Base-by-base conservation (phyloP, 2,888 invertebrate species). In the Idaea biselata region DNA sequence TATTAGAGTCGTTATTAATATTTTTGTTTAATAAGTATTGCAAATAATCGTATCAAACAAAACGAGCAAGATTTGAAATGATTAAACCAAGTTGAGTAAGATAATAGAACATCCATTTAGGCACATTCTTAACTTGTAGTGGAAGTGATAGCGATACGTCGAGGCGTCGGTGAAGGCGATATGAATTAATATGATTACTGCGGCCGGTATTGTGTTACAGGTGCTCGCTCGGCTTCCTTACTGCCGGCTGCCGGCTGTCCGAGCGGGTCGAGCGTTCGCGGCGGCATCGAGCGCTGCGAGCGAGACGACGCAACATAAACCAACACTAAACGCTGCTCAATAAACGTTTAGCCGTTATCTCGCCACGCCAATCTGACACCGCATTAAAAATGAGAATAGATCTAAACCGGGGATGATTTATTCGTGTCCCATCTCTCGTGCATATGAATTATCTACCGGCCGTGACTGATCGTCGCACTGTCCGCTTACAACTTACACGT, bases 401-500 rank as follows among this genome's bases (percentile, higher is more conserved):
- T 75, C 69, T 75, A 72, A 72, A 75, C 71, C 73, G 73, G 73
- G 67, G 72, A 78, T 79, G 81, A 84, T 83, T 82, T 78, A 84
- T 85, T 78, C 67, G 70, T 69, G 79, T 78, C 77, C 77, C 79
- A 78, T 78, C 73, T 16, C 56, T 17, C 56, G 71, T 72, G 79
- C 76, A 79, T 80, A 82, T 79, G 82, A 82, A 82, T 83, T 78
- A 84, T 84, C 79, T 78, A 67, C 73, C 74, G 73, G 74, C 79
- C 82, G 82, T 88, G 88, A 88, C 87, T 77, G 87, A 88, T 88
- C 76, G 83, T 73, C 76, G 78, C 79, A 77, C 76, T 75, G 76
- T 76, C 75, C 78, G 75, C 80, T 78, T 80, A 82, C 80, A 80
- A 77, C 82, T 86, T 79, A 86, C 80, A 79, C 79, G 76, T 78